A percentile compares a stretch with the other conserved stretches of the same genome.
phyloP scores from a whole-genome alignment of 2,888 invertebrate genomes.

The Drosophila nr. perissopoda region DNA sequence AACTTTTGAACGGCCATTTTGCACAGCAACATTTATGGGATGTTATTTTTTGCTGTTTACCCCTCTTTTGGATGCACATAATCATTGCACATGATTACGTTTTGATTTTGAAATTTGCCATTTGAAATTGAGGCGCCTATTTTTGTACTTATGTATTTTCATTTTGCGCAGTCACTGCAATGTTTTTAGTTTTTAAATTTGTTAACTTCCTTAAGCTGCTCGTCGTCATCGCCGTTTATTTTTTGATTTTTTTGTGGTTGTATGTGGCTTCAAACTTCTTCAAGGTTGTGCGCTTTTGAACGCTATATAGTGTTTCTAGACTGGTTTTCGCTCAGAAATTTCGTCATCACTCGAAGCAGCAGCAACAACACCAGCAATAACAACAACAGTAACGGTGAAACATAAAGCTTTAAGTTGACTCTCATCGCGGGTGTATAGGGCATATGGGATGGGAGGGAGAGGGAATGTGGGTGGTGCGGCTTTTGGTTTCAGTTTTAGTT shows the following conservation, averaged over 20 bases:
- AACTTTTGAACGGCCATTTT: constrained; percentile 58
- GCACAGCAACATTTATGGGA: constrained; percentile 32
- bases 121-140: constrained; percentile 37
- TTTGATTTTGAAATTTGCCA: constrained; percentile 49
- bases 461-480: background rate
- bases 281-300: constrained; percentile 66
- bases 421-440: constrained; percentile 48
- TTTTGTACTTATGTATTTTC: constrained; percentile 31
- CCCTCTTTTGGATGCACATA: constrained; percentile 47
- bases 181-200: constrained; percentile 28
- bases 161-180: constrained; percentile 44
- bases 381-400: constrained; percentile 45
- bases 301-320: constrained; percentile 67
- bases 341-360: constrained; percentile 66
- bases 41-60: constrained; percentile 12
- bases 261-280: constrained; percentile 66
- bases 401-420: constrained; percentile 40
- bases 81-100: constrained; percentile 54
- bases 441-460: constrained; percentile 12
- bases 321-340: constrained; percentile 76
- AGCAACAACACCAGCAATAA: constrained; percentile 18
- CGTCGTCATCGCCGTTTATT: constrained; percentile 6
- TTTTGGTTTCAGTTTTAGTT: constrained; percentile 47
- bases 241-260: constrained; percentile 20
- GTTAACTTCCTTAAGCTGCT: constrained; percentile 57